Base-by-base conservation (phyloP, 1,140 invertebrate genomes). In the Bathynomus jamesi region DNA sequence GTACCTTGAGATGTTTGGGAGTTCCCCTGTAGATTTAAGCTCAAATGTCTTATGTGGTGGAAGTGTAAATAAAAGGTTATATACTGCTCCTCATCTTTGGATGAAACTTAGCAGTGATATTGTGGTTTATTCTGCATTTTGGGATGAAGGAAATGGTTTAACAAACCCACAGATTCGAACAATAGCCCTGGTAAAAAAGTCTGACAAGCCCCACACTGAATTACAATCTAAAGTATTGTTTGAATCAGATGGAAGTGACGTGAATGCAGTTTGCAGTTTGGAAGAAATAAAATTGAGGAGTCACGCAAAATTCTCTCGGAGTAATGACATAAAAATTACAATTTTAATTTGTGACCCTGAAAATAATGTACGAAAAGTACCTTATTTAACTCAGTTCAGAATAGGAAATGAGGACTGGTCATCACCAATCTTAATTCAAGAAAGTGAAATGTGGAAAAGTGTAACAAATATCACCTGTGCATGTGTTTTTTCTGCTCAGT, bases 1-100 rank as follows among this genome's bases (percentile, higher is more conserved):
- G 31, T 76, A 76, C 69, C 62, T 76, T 11, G 75, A 76, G 28
- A 76, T 68, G 1, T 76, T 76, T 68, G 75, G 75, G 17, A 28
- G 72, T 28, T 32, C 71, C 4, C 75, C 71, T 13, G 53, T 65
- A 24, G 0, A n/a, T 62, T 53, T 61, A 3, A 5, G 40, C 40
- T 53, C 40, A 53, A 53, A 1, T 53, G 2, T 5, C 21, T 53
- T 53, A 53, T 74, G 72, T 67, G 72, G 72, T 8, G 69, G 60
- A 62, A 73, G 66, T 25, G 67, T 68, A 5, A 65, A 71, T 25
- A 69, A 68, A 29, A 67, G 31, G 25, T 30, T 70, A 28, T 21
- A 71, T 4, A 71, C 75, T 13, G 65, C 75, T 30, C 71, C 75
- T 28, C 63, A 70, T 24, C 69, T 71, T 25, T 76, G 75, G 75